These are phyloP conservation scores for Amblyopsis rosae DNA, from an alignment of 2,113 vertebrate genomes.

Conservation along the genomic window DNA sequence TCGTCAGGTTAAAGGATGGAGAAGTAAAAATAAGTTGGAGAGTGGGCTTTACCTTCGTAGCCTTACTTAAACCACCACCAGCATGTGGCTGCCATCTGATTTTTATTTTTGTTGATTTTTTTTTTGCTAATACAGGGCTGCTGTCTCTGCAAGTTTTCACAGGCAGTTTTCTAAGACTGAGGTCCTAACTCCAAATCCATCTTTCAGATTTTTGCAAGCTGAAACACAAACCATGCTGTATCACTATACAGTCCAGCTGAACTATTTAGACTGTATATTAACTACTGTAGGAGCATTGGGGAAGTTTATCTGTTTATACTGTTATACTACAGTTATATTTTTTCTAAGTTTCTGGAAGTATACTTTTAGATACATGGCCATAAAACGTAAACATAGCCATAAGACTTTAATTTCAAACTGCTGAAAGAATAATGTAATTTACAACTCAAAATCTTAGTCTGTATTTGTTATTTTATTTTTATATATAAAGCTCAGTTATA, in stretches of 20 bases:
- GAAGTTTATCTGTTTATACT: too few species aligned
- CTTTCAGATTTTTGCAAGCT: conserved; percentile 16
- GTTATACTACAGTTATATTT: too few species aligned
- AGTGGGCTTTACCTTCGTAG: conserved; percentile 20
- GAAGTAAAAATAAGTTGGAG: conserved; percentile 33
- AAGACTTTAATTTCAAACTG: too few species aligned
- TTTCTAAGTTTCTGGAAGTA: too few species aligned
- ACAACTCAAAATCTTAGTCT: neutral
- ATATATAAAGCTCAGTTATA: conserved; percentile 17
- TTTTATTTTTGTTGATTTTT: neutral
- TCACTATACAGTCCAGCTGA: neutral
- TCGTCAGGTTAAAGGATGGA: neutral
- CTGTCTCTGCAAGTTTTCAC: conserved; percentile 32
- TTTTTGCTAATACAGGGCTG: conserved; percentile 35
- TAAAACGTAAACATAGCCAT: too few species aligned
- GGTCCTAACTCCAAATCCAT: conserved; percentile 31
- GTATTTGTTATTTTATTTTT: conserved; percentile 22
- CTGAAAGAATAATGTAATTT: neutral
- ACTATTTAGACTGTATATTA: neutral
- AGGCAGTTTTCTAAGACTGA: conserved; percentile 8
- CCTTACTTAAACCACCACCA: conserved; percentile 56
- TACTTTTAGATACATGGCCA: too few species aligned
- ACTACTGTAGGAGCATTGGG: neutral
- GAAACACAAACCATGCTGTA: conserved; percentile 1
- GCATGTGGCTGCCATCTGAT: conserved; percentile 58